A percentile compares a stretch with the other conserved stretches of the same genome.
Evolutionary conservation across 2,113 vertebrate genomes (phyloP).

Genomic region (Malaclemys terrapin): DNA sequence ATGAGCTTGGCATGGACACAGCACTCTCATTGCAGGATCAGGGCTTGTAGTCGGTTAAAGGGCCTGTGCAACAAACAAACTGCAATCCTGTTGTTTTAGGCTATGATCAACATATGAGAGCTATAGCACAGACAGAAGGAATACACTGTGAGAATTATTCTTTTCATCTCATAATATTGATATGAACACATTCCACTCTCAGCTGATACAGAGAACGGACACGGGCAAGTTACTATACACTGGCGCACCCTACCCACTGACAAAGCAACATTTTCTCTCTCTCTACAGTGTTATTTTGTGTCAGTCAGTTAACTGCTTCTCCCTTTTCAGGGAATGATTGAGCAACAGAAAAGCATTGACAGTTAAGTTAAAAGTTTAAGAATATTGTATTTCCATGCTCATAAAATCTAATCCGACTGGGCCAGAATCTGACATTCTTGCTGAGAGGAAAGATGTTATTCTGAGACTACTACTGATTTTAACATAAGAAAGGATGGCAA

Average conservation of each 20-base stretch:
- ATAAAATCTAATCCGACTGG: slow-evolving; percentile 58
- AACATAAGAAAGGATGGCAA: background rate
- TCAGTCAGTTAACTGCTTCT: background rate
- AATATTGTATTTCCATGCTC: slow-evolving; percentile 65
- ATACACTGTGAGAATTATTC: background rate
- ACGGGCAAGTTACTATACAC: background rate
- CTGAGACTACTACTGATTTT: slow-evolving; percentile 18
- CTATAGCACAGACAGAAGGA: background rate
- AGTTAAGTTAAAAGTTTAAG: slow-evolving; percentile 49
- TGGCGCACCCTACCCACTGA: slow-evolving; percentile 9
- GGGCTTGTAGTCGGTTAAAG: background rate
- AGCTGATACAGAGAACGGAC: background rate
- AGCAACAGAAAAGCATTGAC: slow-evolving; percentile 53
- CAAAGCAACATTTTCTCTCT: background rate
- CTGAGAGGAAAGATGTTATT: slow-evolving; percentile 10
- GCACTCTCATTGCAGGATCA: background rate
- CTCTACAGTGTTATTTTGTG: background rate
- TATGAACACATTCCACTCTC: background rate
- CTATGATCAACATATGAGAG: accelerated
- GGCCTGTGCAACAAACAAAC: background rate
- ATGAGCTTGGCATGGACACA: background rate
- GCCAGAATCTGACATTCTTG: slow-evolving; percentile 18
- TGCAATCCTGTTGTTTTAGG: background rate
- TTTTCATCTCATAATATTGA: background rate
- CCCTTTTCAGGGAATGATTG: slow-evolving; percentile 59